These are phyloP conservation scores for Aplodontia rufa DNA, from an alignment of 2,113 vertebrate genomes.

Conservation along the genomic window DNA sequence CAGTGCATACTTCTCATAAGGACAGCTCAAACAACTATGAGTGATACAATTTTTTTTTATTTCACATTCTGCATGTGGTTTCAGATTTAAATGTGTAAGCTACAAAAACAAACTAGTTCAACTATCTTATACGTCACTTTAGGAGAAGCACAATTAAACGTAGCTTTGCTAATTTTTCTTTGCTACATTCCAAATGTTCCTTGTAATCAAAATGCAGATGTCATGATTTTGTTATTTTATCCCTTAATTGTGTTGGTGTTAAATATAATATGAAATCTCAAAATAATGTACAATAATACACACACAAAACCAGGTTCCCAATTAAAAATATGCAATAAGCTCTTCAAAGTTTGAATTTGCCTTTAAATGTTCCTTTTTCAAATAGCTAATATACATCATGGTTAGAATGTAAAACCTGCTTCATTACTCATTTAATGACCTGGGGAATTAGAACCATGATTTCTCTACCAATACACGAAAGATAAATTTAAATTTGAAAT, in stretches of 20 bases:
- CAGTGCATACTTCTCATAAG: neutral
- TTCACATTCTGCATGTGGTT: neutral
- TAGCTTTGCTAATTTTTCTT: neutral
- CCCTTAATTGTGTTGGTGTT: neutral
- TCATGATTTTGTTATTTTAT: neutral
- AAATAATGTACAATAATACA: neutral
- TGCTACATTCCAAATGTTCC: neutral
- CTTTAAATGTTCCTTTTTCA: conserved; percentile 23
- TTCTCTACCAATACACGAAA: neutral
- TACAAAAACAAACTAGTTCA: neutral
- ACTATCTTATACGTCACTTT: neutral
- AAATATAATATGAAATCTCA: neutral
- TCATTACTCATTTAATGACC: conserved; percentile 46
- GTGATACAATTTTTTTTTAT: neutral
- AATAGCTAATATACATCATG: conserved; percentile 25
- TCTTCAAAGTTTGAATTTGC: neutral
- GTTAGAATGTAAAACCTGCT: conserved; percentile 28
- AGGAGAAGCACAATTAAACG: neutral
- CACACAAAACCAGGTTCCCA: neutral
- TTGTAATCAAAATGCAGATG: neutral
- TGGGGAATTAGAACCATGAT: neutral
- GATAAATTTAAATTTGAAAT: conserved; percentile 4
- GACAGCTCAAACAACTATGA: neutral
- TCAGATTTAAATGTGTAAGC: neutral
- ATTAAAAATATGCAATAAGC: neutral